phyloP scores from a whole-genome alignment of 2,797 vertebrate genomes.

The Rhinichthys osculus region DNA sequence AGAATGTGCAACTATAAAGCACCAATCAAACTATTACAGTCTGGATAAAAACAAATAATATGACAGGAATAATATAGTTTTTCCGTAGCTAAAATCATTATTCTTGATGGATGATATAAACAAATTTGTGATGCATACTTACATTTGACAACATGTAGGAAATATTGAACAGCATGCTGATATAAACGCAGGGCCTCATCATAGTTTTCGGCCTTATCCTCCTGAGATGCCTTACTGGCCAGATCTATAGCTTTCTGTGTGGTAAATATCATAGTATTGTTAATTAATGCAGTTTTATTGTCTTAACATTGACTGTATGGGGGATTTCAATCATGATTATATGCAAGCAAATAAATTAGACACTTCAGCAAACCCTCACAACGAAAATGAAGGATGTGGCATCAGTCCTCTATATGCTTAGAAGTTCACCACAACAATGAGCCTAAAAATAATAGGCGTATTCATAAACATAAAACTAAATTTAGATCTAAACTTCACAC shows the following conservation, averaged over 20 bases:
- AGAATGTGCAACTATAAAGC: background rate
- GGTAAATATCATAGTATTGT: background rate
- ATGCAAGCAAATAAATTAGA: background rate
- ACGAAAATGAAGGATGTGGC: background rate
- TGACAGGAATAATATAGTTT: background rate
- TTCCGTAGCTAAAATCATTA: background rate
- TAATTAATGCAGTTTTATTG: background rate
- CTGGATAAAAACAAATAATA: background rate
- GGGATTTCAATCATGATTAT: background rate
- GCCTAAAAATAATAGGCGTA: background rate
- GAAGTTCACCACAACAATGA: background rate
- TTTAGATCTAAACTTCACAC: background rate
- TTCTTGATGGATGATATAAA: background rate
- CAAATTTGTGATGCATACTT: constrained; percentile 66
- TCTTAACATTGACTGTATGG: background rate
- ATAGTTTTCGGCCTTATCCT: constrained; percentile 96
- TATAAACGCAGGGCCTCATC: constrained; percentile 93
- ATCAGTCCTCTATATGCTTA: background rate
- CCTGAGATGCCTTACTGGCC: constrained; percentile 93
- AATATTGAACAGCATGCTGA: constrained; percentile 94
- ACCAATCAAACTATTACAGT: background rate
- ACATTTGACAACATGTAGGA: constrained; percentile 97
- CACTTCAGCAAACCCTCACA: background rate
- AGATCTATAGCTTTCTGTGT: constrained; percentile 97
- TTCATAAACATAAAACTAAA: background rate